Evolutionary conservation across 1,140 invertebrate genomes (phyloP).

Genomic region (fruit fly (Drosophila melanogaster)): Release_6_plus_ISO1_MT NC_004354.4:5746501-5747000

Average conservation of each 20-base stretch:
- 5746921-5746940: slow-evolving; percentile 23
- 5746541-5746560: slow-evolving; percentile 18
- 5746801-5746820: slow-evolving; percentile 56
- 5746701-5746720: slow-evolving; percentile 16
- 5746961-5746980: slow-evolving; percentile 44
- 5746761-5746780: slow-evolving; percentile 12
- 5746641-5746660: background rate
- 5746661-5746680: slow-evolving; percentile 1
- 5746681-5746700: slow-evolving; percentile 7
- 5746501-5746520: slow-evolving; percentile 22
- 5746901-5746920: slow-evolving; percentile 26
- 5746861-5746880: slow-evolving; percentile 82
- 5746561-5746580: slow-evolving; percentile 43
- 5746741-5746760: slow-evolving; percentile 9
- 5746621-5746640: slow-evolving; percentile 3
- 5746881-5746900: slow-evolving; percentile 77
- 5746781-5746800: slow-evolving; percentile 12
- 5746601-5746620: background rate
- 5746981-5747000: slow-evolving; percentile 40
- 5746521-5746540: slow-evolving; percentile 33
- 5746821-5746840: slow-evolving; percentile 42
- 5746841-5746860: slow-evolving; percentile 78
- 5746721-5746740: background rate
- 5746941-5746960: slow-evolving; percentile 14
- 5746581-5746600: background rate